Evolutionary conservation across 2,113 vertebrate species (phyloP).

Genomic region (Nyctereutes procyonoides): DNA sequence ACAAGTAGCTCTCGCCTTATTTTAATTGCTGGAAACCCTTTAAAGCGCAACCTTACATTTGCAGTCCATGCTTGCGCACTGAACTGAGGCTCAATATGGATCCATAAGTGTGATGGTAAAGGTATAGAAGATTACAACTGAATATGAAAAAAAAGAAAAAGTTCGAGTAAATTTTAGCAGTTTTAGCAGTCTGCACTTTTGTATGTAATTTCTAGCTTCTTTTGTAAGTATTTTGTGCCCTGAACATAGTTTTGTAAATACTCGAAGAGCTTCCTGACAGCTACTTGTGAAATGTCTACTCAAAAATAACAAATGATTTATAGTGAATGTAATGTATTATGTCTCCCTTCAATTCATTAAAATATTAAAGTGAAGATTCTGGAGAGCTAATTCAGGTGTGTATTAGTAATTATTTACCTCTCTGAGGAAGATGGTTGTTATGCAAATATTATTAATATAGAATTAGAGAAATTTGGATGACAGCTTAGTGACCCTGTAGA

Average conservation of each 20-base stretch:
- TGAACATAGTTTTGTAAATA: neutral
- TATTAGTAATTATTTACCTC: neutral
- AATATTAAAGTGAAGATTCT: conserved; percentile 25
- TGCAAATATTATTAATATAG: neutral
- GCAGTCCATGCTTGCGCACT: neutral
- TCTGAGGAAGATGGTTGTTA: neutral
- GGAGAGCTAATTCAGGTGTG: neutral
- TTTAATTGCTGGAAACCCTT: conserved; percentile 69
- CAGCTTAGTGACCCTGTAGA: neutral
- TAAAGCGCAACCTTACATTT: conserved; percentile 63
- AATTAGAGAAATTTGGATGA: conserved; percentile 21
- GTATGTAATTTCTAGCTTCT: neutral
- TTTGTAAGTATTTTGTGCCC: conserved; percentile 16
- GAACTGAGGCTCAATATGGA: neutral
- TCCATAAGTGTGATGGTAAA: neutral
- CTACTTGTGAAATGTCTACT: neutral
- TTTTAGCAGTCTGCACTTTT: neutral
- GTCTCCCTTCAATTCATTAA: neutral
- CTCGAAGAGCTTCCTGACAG: neutral
- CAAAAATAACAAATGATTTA: neutral
- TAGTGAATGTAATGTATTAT: neutral
- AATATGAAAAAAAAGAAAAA: neutral
- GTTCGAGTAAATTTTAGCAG: neutral
- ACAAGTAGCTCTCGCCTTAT: conserved; percentile 29
- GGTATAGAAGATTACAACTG: neutral